Conservation (phyloP, 2,888 invertebrate species). For the Oithona nana region DNA sequence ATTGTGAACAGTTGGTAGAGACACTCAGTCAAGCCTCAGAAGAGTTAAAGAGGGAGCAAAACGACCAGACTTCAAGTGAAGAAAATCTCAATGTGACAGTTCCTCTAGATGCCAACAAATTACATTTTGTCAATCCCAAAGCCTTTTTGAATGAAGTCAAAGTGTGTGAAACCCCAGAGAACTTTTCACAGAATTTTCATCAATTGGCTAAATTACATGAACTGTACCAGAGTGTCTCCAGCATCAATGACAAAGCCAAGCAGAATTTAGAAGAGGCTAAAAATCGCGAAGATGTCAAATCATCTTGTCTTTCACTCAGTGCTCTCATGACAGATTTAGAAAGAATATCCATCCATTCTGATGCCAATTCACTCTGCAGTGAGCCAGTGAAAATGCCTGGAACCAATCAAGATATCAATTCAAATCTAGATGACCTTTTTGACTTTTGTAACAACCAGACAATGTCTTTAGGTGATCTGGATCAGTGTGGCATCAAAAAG, state of each 20-base stretch:
- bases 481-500: neutral
- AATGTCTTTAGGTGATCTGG: neutral
- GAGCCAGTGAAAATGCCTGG: slow-evolving; percentile 4
- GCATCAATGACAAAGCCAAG: slow-evolving; percentile 10
- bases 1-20: slow-evolving; percentile 10
- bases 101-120: neutral
- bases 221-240: slow-evolving; percentile 41
- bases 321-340: slow-evolving; percentile 1
- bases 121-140: neutral
- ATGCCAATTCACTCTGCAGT: slow-evolving; percentile 7
- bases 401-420: neutral
- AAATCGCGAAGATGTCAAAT: neutral
- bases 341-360: neutral
- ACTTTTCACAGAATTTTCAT: slow-evolving; percentile 19
- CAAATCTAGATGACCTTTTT: neutral
- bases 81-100: neutral
- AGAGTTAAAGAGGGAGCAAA: neutral
- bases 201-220: slow-evolving; percentile 57
- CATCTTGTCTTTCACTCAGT: slow-evolving; percentile 1
- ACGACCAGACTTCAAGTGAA: neutral
- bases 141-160: neutral
- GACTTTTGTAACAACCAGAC: neutral
- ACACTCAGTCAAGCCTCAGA: neutral
- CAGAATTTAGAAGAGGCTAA: neutral
- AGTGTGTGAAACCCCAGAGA: slow-evolving; percentile 13